Conservation (phyloP, 2,797 vertebrate genomes). For the Trichosurus vulpecula region DNA sequence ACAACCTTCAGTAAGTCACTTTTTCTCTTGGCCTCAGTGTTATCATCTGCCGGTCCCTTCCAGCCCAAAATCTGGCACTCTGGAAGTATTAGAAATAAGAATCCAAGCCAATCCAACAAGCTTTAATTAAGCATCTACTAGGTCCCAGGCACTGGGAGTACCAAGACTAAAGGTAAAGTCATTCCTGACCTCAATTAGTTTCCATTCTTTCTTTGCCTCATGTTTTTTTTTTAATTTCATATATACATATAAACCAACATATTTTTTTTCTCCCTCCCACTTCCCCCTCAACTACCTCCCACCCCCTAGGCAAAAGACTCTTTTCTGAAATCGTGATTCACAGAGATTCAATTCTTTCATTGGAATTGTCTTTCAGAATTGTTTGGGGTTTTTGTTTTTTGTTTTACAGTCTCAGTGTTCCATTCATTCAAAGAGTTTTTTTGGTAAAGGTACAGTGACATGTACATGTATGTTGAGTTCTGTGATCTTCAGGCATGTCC, state of each 20-base stretch:
- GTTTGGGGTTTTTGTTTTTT: neutral
- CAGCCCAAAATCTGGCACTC: neutral
- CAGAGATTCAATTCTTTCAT: too few species aligned
- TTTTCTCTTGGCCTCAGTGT: neutral
- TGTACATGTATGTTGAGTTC: neutral
- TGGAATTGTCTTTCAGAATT: neutral
- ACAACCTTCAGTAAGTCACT: neutral
- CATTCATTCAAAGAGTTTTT: neutral
- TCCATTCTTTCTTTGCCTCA: neutral
- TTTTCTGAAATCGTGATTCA: neutral
- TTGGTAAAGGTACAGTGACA: neutral
- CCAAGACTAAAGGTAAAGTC: neutral
- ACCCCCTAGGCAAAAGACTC: neutral
- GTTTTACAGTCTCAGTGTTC: neutral
- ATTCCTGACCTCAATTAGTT: neutral
- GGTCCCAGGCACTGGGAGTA: too few species aligned
- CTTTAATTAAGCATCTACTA: neutral
- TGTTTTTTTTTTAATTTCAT: neutral
- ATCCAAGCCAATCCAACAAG: neutral
- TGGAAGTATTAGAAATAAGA: neutral
- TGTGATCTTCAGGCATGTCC: too few species aligned
- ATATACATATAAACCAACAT: too few species aligned
- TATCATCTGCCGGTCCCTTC: neutral
- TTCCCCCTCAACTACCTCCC: neutral
- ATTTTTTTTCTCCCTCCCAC: neutral